phyloP scores from a whole-genome alignment of 2,888 invertebrate genomes.

The Amiota mariae region DNA sequence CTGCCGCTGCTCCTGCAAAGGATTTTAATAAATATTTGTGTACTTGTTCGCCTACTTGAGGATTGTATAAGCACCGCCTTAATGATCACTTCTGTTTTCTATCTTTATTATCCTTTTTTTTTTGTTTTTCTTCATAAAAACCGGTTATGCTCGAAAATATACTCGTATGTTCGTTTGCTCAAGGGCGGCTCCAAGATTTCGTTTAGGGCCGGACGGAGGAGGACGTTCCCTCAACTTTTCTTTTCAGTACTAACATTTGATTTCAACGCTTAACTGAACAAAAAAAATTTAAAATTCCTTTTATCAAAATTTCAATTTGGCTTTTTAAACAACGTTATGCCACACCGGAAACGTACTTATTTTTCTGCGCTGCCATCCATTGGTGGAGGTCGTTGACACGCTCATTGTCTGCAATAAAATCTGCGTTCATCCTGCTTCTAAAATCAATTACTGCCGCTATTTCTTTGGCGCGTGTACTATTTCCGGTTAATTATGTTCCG shows the following conservation, averaged over 20 bases:
- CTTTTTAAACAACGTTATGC: slow-evolving; percentile 51
- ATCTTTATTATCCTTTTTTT: not conserved
- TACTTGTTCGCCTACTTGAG: slow-evolving; percentile 41
- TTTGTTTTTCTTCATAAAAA: slow-evolving; percentile 42
- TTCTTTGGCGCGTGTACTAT: slow-evolving; percentile 72
- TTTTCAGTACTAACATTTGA: slow-evolving; percentile 60
- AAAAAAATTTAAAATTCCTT: slow-evolving; percentile 5
- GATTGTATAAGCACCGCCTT: not conserved
- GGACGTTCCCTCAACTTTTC: slow-evolving; percentile 49
- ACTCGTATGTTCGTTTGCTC: slow-evolving; percentile 34
- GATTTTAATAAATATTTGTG: slow-evolving; percentile 62
- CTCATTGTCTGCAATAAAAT: slow-evolving; percentile 47
- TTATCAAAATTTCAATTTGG: slow-evolving; percentile 61
- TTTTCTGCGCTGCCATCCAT: slow-evolving; percentile 46
- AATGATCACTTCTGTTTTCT: slow-evolving; percentile 2
- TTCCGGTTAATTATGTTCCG: slow-evolving; percentile 73
- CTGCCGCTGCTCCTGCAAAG: slow-evolving; percentile 60
- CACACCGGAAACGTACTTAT: slow-evolving; percentile 65
- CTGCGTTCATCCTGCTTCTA: slow-evolving; percentile 20
- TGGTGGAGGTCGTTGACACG: slow-evolving; percentile 63
- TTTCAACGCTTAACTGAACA: slow-evolving; percentile 43
- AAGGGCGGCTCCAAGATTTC: too few species aligned
- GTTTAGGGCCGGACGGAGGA: slow-evolving; percentile 23
- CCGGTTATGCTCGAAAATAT: slow-evolving; percentile 48
- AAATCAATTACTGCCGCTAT: slow-evolving; percentile 34